Conservation (phyloP, 2,797 vertebrate species). For the Esox masquinongy region DNA sequence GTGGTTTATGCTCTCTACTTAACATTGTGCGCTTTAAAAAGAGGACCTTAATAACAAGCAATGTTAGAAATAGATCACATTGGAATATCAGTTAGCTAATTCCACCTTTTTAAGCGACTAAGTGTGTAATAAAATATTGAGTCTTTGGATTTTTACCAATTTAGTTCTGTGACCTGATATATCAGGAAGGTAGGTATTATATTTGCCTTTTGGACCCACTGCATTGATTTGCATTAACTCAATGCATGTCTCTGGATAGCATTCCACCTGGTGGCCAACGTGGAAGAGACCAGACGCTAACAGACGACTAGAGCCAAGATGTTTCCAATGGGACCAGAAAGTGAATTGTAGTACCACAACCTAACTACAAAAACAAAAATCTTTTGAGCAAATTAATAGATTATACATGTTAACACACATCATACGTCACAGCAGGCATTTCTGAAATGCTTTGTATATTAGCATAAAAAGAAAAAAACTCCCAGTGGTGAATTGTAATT, state of each 20-base stretch:
- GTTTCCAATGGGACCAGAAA: not conserved
- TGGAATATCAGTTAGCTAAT: not conserved
- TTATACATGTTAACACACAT: too few species aligned
- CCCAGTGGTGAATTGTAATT: too few species aligned
- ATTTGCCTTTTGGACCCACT: not conserved
- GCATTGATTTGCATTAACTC: not conserved
- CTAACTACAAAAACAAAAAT: too few species aligned
- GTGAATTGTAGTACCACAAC: not conserved
- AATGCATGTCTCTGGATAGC: not conserved
- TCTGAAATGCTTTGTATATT: too few species aligned
- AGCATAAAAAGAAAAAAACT: too few species aligned
- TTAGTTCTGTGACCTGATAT: not conserved
- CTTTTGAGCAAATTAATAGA: too few species aligned
- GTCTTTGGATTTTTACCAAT: not conserved
- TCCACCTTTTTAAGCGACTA: not conserved
- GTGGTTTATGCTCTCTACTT: not conserved
- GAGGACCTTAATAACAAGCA: not conserved
- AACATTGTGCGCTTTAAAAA: not conserved
- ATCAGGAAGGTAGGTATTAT: not conserved
- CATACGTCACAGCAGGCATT: too few species aligned
- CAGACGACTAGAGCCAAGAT: not conserved
- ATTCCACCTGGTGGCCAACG: constrained; percentile 4
- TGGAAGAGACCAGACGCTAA: not conserved
- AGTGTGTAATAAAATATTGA: not conserved
- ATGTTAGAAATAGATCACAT: not conserved